Conservation (phyloP, 2,888 invertebrate species). For the Monochamus alternatus region DNA sequence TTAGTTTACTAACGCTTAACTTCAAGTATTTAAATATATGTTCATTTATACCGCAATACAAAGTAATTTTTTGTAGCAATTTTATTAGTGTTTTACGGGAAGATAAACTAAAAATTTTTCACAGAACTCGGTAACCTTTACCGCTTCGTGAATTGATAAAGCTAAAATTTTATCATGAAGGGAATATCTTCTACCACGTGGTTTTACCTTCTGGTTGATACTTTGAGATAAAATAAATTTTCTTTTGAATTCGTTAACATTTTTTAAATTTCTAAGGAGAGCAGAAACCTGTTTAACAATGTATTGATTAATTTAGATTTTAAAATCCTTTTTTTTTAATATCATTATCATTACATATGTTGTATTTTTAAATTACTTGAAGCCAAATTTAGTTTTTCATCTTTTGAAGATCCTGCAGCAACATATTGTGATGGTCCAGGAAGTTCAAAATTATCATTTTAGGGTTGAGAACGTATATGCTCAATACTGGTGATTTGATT, state of each 20-base stretch:
- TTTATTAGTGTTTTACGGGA: conserved; percentile 46
- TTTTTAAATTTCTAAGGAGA: conserved; percentile 4
- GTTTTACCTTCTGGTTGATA: conserved; percentile 8
- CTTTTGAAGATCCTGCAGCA: too few relatives aligned
- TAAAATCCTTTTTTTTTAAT: too few relatives aligned
- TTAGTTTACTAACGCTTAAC: conserved; percentile 40
- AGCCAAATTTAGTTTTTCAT: too few relatives aligned
- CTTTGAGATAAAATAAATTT: conserved; percentile 11
- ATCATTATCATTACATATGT: too few relatives aligned
- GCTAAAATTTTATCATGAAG: conserved; percentile 33
- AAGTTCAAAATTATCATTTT: too few relatives aligned
- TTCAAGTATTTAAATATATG: conserved; percentile 45
- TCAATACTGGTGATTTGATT: background rate
- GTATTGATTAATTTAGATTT: too few relatives aligned
- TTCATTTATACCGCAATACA: conserved; percentile 47
- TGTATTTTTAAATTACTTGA: too few relatives aligned
- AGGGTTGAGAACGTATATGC: background rate
- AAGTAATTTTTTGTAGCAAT: conserved; percentile 44
- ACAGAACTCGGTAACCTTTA: conserved; percentile 45
- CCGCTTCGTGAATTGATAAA: conserved; percentile 47
- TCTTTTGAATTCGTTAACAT: conserved; percentile 18
- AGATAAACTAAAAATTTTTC: conserved; percentile 50
- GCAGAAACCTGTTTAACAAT: background rate
- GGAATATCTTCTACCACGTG: conserved; percentile 23
- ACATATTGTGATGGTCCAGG: too few relatives aligned